A percentile compares a stretch with the other conserved stretches of the same genome.
Conservation (phyloP, 2,113 vertebrate genomes). For the Psettodes erumei region DNA sequence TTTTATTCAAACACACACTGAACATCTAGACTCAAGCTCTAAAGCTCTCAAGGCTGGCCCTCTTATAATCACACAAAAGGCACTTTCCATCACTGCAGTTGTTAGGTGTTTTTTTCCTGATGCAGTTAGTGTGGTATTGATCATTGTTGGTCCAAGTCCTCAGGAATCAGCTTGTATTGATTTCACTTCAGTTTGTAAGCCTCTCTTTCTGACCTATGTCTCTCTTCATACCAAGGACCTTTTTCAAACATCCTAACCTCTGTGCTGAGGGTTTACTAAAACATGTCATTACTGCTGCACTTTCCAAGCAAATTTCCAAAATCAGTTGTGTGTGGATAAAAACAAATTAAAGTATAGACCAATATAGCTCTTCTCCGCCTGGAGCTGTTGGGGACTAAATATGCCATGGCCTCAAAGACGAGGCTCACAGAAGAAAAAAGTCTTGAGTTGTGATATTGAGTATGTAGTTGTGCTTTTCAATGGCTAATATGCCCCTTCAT, state of each 20-base stretch:
- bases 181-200: conserved; percentile 74
- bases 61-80: conserved; percentile 50
- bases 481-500: conserved; percentile 2
- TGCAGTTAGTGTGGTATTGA: conserved; percentile 77
- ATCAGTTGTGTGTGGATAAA: background rate
- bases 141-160: conserved; percentile 72
- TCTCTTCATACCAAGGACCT: conserved; percentile 54
- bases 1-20: conserved; percentile 6
- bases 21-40: conserved; percentile 4
- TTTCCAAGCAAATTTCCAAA: conserved; percentile 24
- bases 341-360: background rate
- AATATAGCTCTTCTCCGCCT: conserved; percentile 10
- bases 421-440: background rate
- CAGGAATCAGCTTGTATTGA: conserved; percentile 77
- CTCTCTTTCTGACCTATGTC: conserved; percentile 67
- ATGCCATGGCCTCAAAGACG: background rate
- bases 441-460: background rate
- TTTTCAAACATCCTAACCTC: conserved; percentile 46
- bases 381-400: conserved; percentile 3
- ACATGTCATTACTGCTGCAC: conserved; percentile 28
- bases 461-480: conserved; percentile 28
- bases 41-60: conserved; percentile 13
- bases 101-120: conserved; percentile 42
- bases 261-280: conserved; percentile 40
- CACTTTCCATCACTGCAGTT: conserved; percentile 33